Evolutionary conservation across 2,113 vertebrate species (phyloP).

Genomic region (Capra hircus): DNA sequence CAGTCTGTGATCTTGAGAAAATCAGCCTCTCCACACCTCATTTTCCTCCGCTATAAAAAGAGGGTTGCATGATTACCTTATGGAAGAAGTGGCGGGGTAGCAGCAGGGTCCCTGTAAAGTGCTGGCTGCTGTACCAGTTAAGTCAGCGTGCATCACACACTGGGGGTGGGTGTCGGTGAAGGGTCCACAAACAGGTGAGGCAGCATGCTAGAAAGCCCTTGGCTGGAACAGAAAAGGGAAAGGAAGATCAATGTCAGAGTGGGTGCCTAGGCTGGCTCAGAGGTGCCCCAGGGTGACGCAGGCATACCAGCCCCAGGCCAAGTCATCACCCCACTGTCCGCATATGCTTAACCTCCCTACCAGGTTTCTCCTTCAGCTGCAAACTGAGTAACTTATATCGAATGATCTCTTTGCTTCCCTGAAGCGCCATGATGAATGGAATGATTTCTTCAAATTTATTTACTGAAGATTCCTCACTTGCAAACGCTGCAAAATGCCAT

Average conservation of each 20-base stretch:
- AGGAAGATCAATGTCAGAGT: neutral
- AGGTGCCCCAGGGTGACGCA: neutral
- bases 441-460: neutral
- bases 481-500: neutral
- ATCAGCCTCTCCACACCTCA: neutral
- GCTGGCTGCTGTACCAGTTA: too few relatives aligned
- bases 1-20: neutral
- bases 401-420: too few relatives aligned
- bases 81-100: neutral
- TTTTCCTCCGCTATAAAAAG: neutral
- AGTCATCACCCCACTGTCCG: fast-evolving
- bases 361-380: too few relatives aligned
- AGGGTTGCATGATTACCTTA: neutral
- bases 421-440: neutral
- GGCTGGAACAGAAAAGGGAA: neutral
- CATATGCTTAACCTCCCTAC: too few relatives aligned
- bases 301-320: too few relatives aligned
- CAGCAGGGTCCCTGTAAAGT: neutral
- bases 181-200: neutral
- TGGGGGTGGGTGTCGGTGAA: fast-evolving
- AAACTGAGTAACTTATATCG: neutral
- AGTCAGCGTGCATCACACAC: too few relatives aligned
- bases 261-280: too few relatives aligned
- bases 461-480: neutral
- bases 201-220: neutral